Conservation (phyloP, 1,140 invertebrate species). For the Drosophila orosa region DNA sequence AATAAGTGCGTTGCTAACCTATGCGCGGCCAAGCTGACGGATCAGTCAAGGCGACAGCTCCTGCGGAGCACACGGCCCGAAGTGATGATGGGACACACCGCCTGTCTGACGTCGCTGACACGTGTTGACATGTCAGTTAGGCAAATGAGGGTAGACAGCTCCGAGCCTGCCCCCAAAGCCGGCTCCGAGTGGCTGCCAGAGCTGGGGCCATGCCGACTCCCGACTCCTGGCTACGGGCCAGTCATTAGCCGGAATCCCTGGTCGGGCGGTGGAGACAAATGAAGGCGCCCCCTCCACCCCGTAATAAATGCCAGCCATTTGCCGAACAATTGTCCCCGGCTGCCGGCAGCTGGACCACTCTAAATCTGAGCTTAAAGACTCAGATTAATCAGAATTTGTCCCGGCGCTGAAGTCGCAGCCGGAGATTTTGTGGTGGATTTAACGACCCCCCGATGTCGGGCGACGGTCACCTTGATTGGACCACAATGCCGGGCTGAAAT, state of each 20-base stretch:
- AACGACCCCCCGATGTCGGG: slow-evolving; percentile 19
- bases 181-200: not conserved
- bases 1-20: slow-evolving; percentile 64
- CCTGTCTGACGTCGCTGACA: slow-evolving; percentile 38
- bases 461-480: slow-evolving; percentile 49
- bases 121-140: slow-evolving; percentile 78
- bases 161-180: not conserved
- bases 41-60: slow-evolving; percentile 65
- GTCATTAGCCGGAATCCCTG: slow-evolving; percentile 55
- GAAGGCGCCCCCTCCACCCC: slow-evolving; percentile 24
- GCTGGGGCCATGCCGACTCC: not conserved
- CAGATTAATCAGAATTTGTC: slow-evolving; percentile 66
- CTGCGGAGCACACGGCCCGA: slow-evolving; percentile 32
- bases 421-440: slow-evolving; percentile 41
- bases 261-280: slow-evolving; percentile 40
- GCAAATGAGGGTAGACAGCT: slow-evolving; percentile 77
- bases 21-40: slow-evolving; percentile 42
- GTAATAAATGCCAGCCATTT: slow-evolving; percentile 67
- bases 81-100: slow-evolving; percentile 57
- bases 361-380: slow-evolving; percentile 49
- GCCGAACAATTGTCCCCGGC: slow-evolving; percentile 60
- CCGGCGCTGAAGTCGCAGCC: slow-evolving; percentile 3
- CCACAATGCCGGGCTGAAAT: slow-evolving; percentile 41
- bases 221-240: slow-evolving; percentile 38
- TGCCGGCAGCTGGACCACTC: slow-evolving; percentile 46